Evolutionary conservation across 2,113 vertebrate species (phyloP), one percentile per base, ranked within the genome.

Genomic region (Thalassarche chlororhynchos): DNA sequence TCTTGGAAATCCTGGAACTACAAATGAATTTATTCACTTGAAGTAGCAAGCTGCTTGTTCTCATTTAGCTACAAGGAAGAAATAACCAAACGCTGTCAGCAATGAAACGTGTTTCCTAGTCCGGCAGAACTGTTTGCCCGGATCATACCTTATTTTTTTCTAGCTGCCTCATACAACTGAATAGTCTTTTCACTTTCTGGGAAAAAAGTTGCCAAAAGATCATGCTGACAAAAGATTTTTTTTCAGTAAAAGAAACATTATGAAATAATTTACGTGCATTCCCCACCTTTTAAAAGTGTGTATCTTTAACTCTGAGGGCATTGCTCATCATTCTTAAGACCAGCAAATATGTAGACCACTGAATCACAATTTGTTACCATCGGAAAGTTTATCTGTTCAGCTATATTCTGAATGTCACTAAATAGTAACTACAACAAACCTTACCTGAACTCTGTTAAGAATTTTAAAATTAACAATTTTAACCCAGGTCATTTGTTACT

Each of bases 391-490:
- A 57, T 18, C 10, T 15, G 32, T 34, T 82, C 20, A 19, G 70
- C 49, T 85, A 34, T 47, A 72, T 54, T 92, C 26, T 58, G 18
- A 44, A 23, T 47, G 97, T 98, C 97, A 96, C 96, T 98, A 93
- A 79, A 97, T 68, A 96, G 98, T 98, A 96, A 95, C 49, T 89
- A 89, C 89, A 97, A 97, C 95, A 98, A 97, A 98, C 90, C 14
- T 38, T 38, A 64, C 29, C 20, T 84, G 52, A 82, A 69, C 57
- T 80, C 95, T 89, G 97, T 98, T 98, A 98, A 98, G 94, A 98
- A 16, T 4, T 98, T 98, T 98, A 90, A 94, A 92, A 72, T 82
- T 28, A 85, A 88, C n/a, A 69, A 17, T 80, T 83, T 83, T 75
- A 97, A 74, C 38, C 28, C 10, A 19, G 6, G 20, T 32, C 10